A percentile compares a stretch with the other conserved stretches of the same genome.
Conservation (phyloP, 2,888 invertebrate genomes). For the Conops quadrifasciatus region DNA sequence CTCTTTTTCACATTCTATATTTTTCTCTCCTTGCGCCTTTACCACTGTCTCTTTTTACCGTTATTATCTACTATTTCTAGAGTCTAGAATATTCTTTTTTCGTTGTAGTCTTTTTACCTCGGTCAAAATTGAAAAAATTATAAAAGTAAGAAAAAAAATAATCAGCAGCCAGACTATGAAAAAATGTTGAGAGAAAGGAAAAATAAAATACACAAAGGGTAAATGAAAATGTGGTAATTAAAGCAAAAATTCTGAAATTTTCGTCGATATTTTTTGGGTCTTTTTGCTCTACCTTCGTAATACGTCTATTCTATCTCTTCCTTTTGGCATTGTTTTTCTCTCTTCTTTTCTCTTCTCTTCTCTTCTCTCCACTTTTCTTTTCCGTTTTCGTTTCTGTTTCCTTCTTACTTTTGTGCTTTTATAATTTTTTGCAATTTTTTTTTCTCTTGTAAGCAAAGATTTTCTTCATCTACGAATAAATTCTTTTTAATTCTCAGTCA, state of each 20-base stretch:
- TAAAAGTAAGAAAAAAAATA: not conserved
- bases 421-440: not conserved
- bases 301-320: slow-evolving; percentile 39
- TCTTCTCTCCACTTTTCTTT: no score
- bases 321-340: not conserved
- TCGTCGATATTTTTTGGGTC: not conserved
- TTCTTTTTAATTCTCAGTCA: slow-evolving; percentile 38
- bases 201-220: not conserved
- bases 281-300: slow-evolving; percentile 23
- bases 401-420: slow-evolving; percentile 42
- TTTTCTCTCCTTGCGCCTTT: no score
- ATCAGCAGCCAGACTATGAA: not conserved
- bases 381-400: slow-evolving; percentile 29
- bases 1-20: no score
- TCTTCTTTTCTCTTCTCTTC: not conserved
- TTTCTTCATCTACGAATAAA: slow-evolving; percentile 39
- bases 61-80: no score
- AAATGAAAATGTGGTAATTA: not conserved
- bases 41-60: no score
- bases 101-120: not conserved
- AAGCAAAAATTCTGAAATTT: not conserved
- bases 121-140: not conserved
- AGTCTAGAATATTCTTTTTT: not conserved
- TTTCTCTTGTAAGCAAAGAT: not conserved
- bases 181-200: not conserved